Evolutionary conservation across 2,797 vertebrate species (phyloP).

Genomic region (Hypotaenidia philippensis): DNA sequence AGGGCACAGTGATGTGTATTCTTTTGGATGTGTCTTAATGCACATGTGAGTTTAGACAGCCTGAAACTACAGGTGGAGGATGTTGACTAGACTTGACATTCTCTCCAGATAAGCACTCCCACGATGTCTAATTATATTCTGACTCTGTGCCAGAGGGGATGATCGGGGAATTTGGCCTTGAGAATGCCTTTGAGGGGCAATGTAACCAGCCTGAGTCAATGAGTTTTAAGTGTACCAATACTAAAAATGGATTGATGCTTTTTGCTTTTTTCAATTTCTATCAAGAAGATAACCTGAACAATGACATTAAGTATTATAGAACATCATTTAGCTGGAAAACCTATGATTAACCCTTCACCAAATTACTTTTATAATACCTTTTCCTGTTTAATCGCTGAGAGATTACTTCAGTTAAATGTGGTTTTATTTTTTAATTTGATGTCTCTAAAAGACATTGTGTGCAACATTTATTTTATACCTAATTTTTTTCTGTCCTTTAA

Average conservation of each 20-base stretch:
- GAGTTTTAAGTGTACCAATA: neutral
- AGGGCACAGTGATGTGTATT: neutral
- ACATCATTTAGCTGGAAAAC: neutral
- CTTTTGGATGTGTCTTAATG: neutral
- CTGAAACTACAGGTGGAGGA: neutral
- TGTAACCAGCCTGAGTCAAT: neutral
- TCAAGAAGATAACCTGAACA: neutral
- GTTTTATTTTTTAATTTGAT: neutral
- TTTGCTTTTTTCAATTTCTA: neutral
- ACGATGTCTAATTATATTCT: neutral
- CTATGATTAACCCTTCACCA: neutral
- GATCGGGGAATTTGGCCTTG: neutral
- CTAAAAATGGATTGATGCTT: neutral
- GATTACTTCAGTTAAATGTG: accelerated
- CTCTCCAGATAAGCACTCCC: neutral
- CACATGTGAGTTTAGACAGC: neutral
- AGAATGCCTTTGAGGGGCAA: neutral
- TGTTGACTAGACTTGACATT: neutral
- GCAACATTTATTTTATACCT: neutral
- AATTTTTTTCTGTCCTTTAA: neutral
- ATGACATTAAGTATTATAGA: neutral
- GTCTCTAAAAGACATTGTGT: neutral
- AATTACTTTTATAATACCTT: neutral
- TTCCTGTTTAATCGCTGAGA: neutral
- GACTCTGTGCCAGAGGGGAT: neutral